phyloP scores from a whole-genome alignment of 2,888 invertebrate genomes.

The Balanococcus diminutus region DNA sequence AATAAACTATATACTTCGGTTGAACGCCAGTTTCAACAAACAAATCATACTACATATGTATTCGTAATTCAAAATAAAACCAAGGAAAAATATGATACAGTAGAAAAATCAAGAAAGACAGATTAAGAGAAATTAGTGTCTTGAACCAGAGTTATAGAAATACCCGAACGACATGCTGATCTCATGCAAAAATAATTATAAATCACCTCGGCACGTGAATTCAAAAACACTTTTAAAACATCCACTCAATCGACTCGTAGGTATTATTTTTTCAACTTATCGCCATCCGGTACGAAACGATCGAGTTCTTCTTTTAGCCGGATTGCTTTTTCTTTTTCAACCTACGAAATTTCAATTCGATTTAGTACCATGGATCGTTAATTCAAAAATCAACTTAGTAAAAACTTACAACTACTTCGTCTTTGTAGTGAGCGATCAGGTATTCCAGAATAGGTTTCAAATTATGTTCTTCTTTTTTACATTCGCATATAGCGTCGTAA shows the following conservation, averaged over 20 bases:
- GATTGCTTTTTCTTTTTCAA: conserved; percentile 50
- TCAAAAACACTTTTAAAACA: neutral
- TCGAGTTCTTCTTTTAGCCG: conserved; percentile 48
- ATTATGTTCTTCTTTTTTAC: conserved; percentile 48
- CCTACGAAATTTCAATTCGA: neutral
- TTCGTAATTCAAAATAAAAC: neutral
- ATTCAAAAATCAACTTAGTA: neutral
- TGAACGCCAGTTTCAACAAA: neutral
- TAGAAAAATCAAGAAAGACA: neutral
- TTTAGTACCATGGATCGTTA: neutral
- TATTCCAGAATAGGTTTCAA: conserved; percentile 41
- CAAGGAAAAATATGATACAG: neutral
- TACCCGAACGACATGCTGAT: neutral
- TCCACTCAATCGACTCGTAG: neutral
- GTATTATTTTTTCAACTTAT: neutral
- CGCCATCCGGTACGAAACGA: conserved; percentile 9
- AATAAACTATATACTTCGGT: neutral
- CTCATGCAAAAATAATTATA: neutral
- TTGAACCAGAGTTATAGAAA: neutral
- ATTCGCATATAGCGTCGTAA: conserved; percentile 46
- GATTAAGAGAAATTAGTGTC: neutral
- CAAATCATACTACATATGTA: neutral
- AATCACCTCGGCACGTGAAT: neutral
- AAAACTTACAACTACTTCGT: conserved; percentile 37
- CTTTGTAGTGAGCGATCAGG: conserved; percentile 41